Evolutionary conservation across 2,888 invertebrate genomes (phyloP).

Genomic region (Leptopilina myrica): DNA sequence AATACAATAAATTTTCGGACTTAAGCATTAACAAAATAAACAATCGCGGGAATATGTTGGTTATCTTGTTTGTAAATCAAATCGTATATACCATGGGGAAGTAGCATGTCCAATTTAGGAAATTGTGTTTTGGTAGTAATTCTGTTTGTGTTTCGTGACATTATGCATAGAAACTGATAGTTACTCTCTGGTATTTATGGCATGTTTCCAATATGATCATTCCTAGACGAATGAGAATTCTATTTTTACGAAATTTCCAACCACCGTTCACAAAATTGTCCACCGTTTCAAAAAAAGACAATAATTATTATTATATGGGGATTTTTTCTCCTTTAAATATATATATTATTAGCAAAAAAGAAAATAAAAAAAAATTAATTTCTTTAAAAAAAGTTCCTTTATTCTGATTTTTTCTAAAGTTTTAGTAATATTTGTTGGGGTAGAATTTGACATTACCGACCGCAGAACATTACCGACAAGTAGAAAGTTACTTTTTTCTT

Average conservation of each 20-base stretch:
- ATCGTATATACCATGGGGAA: not conserved
- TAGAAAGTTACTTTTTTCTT: no score
- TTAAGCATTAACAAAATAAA: not conserved
- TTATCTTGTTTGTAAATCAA: conserved; percentile 4
- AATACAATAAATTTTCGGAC: no score
- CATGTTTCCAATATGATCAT: conserved; percentile 15
- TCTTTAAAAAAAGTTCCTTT: no score
- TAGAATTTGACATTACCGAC: no score
- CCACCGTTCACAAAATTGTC: not conserved
- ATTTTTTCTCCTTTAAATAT: no score
- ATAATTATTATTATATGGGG: no score
- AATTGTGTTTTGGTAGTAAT: conserved; percentile 12
- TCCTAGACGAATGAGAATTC: not conserved
- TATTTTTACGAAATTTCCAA: conserved; percentile 2
- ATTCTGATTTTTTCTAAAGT: no score
- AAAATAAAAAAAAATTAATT: no score
- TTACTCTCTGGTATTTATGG: conserved; percentile 16
- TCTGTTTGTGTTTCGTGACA: conserved; percentile 5
- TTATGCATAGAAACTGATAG: not conserved
- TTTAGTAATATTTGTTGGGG: no score
- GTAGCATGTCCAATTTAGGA: conserved; percentile 4
- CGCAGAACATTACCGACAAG: no score
- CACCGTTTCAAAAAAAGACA: not conserved
- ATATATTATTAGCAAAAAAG: no score
- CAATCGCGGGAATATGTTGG: not conserved